Conservation (phyloP, 92 coral and sea anemone species). For the Umimayanthus chanpuru region DNA sequence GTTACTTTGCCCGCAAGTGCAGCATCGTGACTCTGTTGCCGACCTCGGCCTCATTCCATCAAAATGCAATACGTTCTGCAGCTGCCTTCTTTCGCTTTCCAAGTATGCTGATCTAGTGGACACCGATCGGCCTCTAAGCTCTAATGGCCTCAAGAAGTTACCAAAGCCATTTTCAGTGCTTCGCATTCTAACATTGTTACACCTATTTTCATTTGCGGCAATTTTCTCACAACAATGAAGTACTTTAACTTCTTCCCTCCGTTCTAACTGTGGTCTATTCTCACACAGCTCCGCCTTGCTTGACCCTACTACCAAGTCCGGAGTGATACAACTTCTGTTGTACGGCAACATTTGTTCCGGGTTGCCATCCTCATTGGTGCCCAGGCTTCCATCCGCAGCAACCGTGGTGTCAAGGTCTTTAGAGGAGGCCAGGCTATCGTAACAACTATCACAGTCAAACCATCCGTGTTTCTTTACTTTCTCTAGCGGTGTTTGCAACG, state of each 20-base stretch:
- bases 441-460: not conserved
- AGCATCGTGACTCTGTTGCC: not conserved
- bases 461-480: not conserved
- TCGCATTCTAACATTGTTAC: not conserved
- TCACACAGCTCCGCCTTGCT: not conserved
- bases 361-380: not conserved
- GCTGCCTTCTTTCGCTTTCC: not conserved
- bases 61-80: not conserved
- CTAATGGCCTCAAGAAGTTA: not conserved
- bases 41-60: not conserved
- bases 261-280: not conserved
- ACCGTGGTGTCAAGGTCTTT: not conserved
- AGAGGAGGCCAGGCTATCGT: not conserved
- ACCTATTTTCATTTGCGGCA: not conserved
- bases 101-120: not conserved
- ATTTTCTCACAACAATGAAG: not conserved
- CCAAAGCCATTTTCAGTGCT: not conserved
- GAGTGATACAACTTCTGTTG: not conserved
- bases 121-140: not conserved
- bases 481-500: not conserved
- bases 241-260: not conserved
- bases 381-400: not conserved
- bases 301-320: not conserved
- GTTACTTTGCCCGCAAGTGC: not conserved
- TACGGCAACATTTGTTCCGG: not conserved